These are phyloP conservation scores for Amiota communis DNA, from an alignment of 2,888 invertebrate genomes.

Conservation along the genomic window DNA sequence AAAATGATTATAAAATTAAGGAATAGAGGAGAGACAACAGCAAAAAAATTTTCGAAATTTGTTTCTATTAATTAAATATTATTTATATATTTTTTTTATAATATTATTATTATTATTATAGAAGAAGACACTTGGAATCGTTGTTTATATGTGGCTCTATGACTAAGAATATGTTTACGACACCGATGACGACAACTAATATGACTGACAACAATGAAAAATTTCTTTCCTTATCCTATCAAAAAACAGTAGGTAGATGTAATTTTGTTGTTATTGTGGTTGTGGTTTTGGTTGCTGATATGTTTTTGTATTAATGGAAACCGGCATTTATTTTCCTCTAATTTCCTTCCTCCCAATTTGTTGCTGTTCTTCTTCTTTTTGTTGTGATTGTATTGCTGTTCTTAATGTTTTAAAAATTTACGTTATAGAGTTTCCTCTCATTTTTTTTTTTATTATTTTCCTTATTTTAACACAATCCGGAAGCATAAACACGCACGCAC, in stretches of 20 bases:
- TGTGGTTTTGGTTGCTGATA: conserved; percentile 20
- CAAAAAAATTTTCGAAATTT: not conserved
- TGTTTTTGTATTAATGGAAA: conserved; percentile 23
- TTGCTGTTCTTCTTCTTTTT: not conserved
- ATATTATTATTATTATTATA: too few species aligned
- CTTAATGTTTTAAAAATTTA: not conserved
- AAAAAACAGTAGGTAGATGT: not conserved
- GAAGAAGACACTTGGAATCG: conserved; percentile 46
- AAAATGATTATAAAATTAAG: not conserved
- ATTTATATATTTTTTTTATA: too few species aligned
- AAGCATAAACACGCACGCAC: conserved; percentile 26
- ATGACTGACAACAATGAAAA: conserved; percentile 13
- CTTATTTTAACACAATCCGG: conserved; percentile 31
- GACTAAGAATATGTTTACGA: not conserved
- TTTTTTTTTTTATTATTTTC: conserved; percentile 10
- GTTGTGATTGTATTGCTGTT: not conserved
- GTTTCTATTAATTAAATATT: too few species aligned
- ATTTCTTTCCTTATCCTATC: not conserved
- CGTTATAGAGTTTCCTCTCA: not conserved
- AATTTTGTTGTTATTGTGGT: conserved; percentile 1
- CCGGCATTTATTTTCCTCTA: conserved; percentile 3
- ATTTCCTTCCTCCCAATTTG: conserved; percentile 8
- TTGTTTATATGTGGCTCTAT: conserved; percentile 31
- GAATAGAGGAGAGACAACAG: not conserved
- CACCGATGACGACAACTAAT: not conserved